phyloP scores from a whole-genome alignment of 1,140 invertebrate genomes.

The Lasioglossum baleicum region DNA sequence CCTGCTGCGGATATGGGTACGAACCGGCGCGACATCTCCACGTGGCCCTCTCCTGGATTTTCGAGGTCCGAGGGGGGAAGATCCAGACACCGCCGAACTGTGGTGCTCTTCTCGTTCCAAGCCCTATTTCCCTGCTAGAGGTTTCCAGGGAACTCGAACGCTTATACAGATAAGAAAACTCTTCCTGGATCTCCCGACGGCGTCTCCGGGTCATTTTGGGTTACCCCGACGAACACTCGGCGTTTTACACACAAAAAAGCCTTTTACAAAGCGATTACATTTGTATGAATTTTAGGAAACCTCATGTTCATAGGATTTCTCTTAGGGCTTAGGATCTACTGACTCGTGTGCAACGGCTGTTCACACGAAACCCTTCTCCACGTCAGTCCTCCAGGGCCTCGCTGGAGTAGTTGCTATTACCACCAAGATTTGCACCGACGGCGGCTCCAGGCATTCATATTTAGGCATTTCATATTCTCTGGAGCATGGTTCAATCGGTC shows the following conservation, averaged over 20 bases:
- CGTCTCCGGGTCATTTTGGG: constrained; percentile 82
- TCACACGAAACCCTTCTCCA: constrained; percentile 95
- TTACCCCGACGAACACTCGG: constrained; percentile 1
- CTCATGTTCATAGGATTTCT: too few species aligned
- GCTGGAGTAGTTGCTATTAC: constrained; percentile 3
- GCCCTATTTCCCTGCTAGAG: constrained; percentile 86
- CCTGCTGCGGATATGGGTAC: too few species aligned
- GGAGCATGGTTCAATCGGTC: not conserved
- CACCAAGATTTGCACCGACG: constrained; percentile 55
- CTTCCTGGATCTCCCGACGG: constrained; percentile 86
- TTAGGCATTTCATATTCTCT: not conserved
- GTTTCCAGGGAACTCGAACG: constrained; percentile 83
- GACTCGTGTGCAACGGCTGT: constrained; percentile 94
- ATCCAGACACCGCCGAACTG: too few species aligned
- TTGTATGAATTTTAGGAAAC: too few species aligned
- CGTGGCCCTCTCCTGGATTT: too few species aligned
- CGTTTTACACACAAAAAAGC: too few species aligned
- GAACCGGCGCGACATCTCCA: too few species aligned
- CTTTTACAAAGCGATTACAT: too few species aligned
- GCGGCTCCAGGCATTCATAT: constrained; percentile 89
- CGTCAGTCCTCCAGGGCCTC: constrained; percentile 87
- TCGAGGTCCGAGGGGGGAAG: too few species aligned
- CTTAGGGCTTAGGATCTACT: too few species aligned
- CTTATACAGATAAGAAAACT: constrained; percentile 91
- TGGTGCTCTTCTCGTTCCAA: constrained; percentile 86